Conservation (phyloP, 2,888 invertebrate genomes). For the Leptopterna dolabrata region DNA sequence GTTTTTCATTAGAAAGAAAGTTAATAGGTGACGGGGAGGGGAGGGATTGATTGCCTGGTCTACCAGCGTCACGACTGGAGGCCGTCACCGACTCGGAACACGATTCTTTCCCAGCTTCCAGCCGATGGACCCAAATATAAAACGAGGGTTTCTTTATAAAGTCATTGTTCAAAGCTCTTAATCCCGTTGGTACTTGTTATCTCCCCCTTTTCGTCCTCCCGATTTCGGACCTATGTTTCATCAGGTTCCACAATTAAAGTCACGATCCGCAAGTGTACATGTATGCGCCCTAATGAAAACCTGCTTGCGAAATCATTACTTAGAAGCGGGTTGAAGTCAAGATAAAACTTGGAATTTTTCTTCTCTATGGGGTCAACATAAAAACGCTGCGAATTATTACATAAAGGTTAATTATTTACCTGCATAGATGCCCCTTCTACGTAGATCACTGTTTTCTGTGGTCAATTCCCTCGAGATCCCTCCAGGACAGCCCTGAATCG, state of each 20-base stretch:
- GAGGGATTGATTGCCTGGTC: conserved; percentile 11
- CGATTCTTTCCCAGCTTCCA: background rate
- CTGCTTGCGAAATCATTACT: background rate
- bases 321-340: no score
- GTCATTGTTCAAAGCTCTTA: background rate
- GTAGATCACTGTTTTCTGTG: no score
- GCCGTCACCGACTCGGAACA: conserved; percentile 7
- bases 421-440: no score
- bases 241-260: background rate
- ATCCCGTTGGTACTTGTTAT: background rate
- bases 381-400: no score
- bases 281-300: background rate
- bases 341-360: no score
- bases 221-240: background rate
- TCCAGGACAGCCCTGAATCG: no score
- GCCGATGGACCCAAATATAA: conserved; percentile 1
- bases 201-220: background rate
- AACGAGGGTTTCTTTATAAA: conserved; percentile 9
- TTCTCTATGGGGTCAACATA: no score
- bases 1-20: background rate
- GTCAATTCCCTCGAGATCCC: no score
- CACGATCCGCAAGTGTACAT: background rate
- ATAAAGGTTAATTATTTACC: no score
- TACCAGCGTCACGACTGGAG: conserved; percentile 7
- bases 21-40: background rate